phyloP scores from a whole-genome alignment of 2,113 vertebrate genomes.

The Engystomops pustulosus region DNA sequence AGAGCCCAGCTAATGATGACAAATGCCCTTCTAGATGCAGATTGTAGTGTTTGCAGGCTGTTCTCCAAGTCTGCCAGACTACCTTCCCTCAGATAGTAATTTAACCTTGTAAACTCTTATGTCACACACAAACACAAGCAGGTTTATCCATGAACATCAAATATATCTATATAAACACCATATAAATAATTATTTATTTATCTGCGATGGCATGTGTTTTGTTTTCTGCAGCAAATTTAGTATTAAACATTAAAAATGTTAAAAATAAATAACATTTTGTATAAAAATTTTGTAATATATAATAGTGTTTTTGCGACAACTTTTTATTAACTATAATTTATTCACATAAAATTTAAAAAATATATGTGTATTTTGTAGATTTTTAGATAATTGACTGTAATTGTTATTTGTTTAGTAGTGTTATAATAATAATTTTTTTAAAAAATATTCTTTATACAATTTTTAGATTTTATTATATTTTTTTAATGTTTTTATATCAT shows the following conservation, averaged over 20 bases:
- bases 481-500: no score
- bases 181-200: no score
- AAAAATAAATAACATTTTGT: not conserved
- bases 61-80: constrained; percentile 77
- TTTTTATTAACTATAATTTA: no score
- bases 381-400: no score
- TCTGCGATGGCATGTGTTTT: no score
- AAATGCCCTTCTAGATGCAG: constrained; percentile 98
- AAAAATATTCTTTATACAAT: no score
- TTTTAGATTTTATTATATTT: no score
- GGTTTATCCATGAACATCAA: not conserved
- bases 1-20: constrained; percentile 99
- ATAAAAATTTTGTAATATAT: not conserved
- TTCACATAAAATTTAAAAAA: no score
- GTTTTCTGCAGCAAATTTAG: no score
- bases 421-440: no score
- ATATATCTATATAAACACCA: not conserved
- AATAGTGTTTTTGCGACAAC: not conserved
- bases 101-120: constrained; percentile 80
- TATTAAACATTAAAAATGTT: not conserved
- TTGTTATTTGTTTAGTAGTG: no score
- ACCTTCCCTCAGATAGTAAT: constrained; percentile 79
- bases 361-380: no score
- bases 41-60: constrained; percentile 84
- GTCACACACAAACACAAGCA: constrained; percentile 72